Evolutionary conservation across 2,888 invertebrate genomes (phyloP).

Genomic region (Tiliacea aurago): DNA sequence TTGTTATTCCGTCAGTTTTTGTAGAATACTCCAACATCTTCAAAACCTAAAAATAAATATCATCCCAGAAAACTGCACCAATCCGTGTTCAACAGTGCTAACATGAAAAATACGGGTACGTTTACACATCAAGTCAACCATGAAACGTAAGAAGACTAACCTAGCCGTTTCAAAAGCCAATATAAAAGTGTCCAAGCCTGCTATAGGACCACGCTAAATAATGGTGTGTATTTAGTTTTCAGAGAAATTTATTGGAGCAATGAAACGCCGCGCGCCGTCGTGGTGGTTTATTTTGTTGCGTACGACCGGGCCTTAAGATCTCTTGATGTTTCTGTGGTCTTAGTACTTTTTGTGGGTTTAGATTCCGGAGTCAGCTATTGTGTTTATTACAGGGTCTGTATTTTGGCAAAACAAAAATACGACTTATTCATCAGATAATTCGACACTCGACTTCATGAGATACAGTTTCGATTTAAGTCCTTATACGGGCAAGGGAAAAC

Average conservation of each 20-base stretch:
- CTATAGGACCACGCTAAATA: constrained; percentile 55
- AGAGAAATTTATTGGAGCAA: constrained; percentile 68
- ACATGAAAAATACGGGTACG: constrained; percentile 22
- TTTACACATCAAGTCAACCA: constrained; percentile 12
- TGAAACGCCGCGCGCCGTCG: constrained; percentile 57
- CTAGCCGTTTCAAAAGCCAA: constrained; percentile 37
- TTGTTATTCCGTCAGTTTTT: no score
- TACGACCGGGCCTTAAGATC: constrained; percentile 32
- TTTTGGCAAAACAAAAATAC: background rate
- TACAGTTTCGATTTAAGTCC: background rate
- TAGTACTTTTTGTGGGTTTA: constrained; percentile 46
- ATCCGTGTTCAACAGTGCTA: background rate
- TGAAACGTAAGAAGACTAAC: constrained; percentile 14
- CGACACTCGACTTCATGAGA: background rate
- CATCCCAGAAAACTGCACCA: background rate
- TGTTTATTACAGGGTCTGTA: background rate
- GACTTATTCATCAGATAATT: background rate
- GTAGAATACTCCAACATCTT: no score
- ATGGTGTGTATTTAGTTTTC: constrained; percentile 65
- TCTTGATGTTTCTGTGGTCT: constrained; percentile 45
- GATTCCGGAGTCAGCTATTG: constrained; percentile 26
- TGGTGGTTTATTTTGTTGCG: constrained; percentile 56
- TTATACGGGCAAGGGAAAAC: no score
- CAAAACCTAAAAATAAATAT: background rate
- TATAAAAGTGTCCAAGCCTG: constrained; percentile 53